Evolutionary conservation across 2,797 vertebrate genomes (phyloP).

Genomic region (Gobionotothen gibberifrons): DNA sequence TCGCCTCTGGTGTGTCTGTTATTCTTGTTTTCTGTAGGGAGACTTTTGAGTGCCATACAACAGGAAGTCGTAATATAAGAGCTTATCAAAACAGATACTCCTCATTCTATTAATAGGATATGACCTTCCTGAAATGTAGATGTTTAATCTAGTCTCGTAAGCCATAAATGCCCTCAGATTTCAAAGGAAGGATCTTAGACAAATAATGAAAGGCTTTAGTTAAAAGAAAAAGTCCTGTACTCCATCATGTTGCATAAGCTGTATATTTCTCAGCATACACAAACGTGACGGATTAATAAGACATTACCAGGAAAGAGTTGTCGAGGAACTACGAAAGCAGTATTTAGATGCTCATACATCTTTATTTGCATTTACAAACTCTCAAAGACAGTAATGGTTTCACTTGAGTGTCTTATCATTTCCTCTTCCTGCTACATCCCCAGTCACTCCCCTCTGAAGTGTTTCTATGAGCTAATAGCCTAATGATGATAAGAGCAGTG

Average conservation of each 20-base stretch:
- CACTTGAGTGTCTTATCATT: conserved; percentile 32
- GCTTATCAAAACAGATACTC: conserved; percentile 21
- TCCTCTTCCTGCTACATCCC: conserved; percentile 30
- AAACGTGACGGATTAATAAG: conserved; percentile 40
- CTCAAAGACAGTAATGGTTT: conserved; percentile 23
- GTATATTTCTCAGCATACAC: conserved; percentile 35
- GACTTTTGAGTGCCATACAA: conserved; percentile 48
- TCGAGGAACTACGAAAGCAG: conserved; percentile 16
- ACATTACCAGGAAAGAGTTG: conserved; percentile 15
- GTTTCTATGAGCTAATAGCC: conserved; percentile 13
- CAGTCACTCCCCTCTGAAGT: conserved; percentile 25
- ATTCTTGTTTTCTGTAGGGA: conserved; percentile 64
- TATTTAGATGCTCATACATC: conserved; percentile 13
- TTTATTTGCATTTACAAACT: conserved; percentile 32
- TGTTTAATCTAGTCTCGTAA: conserved; percentile 35
- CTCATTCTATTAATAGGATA: conserved; percentile 26
- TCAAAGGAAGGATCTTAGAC: conserved; percentile 32
- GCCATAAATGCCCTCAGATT: conserved; percentile 32
- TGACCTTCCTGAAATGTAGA: conserved; percentile 22
- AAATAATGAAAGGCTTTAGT: conserved; percentile 48
- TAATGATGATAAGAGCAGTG: conserved; percentile 12
- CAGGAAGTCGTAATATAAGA: conserved; percentile 24
- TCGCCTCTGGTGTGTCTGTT: conserved; percentile 73
- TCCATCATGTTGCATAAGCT: conserved; percentile 47
- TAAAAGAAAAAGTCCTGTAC: conserved; percentile 37